A percentile compares a stretch with the other conserved stretches of the same genome.
Conservation (phyloP, 2,113 vertebrate genomes). For the Equus quagga region DNA sequence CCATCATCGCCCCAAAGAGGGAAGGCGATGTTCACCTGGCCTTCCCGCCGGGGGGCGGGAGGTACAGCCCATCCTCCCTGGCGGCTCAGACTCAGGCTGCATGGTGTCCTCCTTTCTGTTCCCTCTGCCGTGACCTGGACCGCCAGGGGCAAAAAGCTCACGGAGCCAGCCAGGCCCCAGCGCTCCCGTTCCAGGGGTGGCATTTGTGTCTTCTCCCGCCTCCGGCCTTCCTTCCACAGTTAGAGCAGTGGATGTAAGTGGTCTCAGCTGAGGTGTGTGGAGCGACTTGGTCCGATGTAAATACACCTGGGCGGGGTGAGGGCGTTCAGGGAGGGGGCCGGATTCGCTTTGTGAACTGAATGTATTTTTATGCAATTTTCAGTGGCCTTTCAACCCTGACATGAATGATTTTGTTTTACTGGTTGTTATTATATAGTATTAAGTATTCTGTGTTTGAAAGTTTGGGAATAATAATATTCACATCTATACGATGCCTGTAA, state of each 20-base stretch:
- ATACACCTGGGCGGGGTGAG: constrained; percentile 81
- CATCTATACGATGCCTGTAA: constrained; percentile 89
- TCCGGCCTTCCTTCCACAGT: background rate
- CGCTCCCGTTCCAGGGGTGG: background rate
- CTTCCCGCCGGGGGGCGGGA: background rate
- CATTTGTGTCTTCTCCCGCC: background rate
- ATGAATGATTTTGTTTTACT: constrained; percentile 87
- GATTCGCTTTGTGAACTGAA: constrained; percentile 84
- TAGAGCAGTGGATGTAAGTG: background rate
- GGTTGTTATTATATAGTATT: constrained; percentile 87
- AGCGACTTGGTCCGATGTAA: constrained; percentile 80
- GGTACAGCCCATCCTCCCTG: no score
- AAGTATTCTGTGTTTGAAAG: constrained; percentile 89
- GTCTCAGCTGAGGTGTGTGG: constrained; percentile 36
- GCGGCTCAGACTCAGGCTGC: background rate
- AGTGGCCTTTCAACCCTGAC: constrained; percentile 90
- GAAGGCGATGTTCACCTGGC: background rate
- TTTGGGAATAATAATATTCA: constrained; percentile 88
- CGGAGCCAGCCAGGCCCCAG: background rate
- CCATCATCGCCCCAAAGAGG: background rate
- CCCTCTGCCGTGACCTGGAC: background rate
- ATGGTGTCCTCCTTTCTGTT: background rate
- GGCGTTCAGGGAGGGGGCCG: constrained; percentile 72
- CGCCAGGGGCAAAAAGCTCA: background rate
- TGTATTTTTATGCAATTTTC: constrained; percentile 92